Evolutionary conservation across 2,797 vertebrate genomes (phyloP).

Genomic region (Poeciliopsis gracilis): DNA sequence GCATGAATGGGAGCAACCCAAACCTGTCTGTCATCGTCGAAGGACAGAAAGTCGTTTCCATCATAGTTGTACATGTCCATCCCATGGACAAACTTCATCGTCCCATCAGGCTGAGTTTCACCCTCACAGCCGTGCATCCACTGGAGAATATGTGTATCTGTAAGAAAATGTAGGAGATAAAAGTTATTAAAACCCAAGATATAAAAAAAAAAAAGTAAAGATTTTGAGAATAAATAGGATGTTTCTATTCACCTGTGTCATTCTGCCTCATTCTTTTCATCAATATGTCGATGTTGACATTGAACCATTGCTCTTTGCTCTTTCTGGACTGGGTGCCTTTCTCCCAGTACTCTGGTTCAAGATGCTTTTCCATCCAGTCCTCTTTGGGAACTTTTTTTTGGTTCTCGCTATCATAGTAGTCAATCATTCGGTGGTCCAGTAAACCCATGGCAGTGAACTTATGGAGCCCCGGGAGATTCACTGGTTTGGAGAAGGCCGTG

Average conservation of each 20-base stretch:
- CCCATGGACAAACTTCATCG: accelerated
- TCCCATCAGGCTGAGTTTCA: accelerated
- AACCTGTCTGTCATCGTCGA: background rate
- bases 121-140: conserved; percentile 73
- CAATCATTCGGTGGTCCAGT: conserved; percentile 68
- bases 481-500: conserved; percentile 61
- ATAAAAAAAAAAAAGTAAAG: background rate
- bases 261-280: conserved; percentile 61
- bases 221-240: background rate
- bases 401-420: conserved; percentile 66
- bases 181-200: no score
- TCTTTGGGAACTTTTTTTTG: conserved; percentile 64
- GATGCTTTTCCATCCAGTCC: conserved; percentile 55
- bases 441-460: conserved; percentile 78
- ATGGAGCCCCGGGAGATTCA: conserved; percentile 35
- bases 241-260: conserved; percentile 16
- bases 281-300: conserved; percentile 74
- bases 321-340: conserved; percentile 66
- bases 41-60: conserved; percentile 68
- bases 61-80: conserved; percentile 75
- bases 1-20: conserved; percentile 50
- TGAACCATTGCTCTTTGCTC: conserved; percentile 79
- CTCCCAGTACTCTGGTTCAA: conserved; percentile 31
- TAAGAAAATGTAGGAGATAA: accelerated
- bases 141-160: conserved; percentile 70